Base-by-base conservation (phyloP, 92 coral and sea anemone species). In the Nematostella vectensis region DNA sequence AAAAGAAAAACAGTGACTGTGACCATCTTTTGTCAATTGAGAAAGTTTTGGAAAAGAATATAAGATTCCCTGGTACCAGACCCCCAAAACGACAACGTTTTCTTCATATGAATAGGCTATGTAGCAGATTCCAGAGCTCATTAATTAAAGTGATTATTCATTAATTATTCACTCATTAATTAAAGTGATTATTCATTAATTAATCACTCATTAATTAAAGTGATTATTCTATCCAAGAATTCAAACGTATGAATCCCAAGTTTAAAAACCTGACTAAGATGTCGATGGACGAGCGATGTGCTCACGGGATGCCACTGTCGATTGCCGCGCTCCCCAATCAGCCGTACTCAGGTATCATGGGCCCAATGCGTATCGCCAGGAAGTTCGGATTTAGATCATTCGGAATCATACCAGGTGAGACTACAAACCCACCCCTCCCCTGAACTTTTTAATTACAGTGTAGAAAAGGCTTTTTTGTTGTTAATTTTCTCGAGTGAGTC, bases 381-480 rank as follows among this genome's bases (percentile, higher is more conserved):
- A 56, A 67, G 1, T 19, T 0, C 1, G 95, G 83, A 1, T 70
- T 65, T 25, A 70, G 74, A 53, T 83, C 65, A 1, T 81, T 69
- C 15, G 95, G 95, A 28, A 82, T 85, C 29, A 78, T 85, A 50
- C 80, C 95, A 53, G 81, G 95, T 85, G 48, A 74, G 74, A n/a
- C 3, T n/a, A n/a, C n/a, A n/a, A n/a, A n/a, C n/a, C n/a, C n/a
- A n/a, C n/a, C n/a, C 28, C 13, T 2, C 27, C 25, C 28, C 13
- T 1, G 19, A 8, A 11, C 54, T 3, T 13, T 19, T 48, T 29
- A 18, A 4, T 48, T 18, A n/a, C 1, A 17, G 11, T 26, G 3
- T 9, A 15, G 22, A 17, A 13, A 3, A 1, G 50, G 22, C 1
- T n/a, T n/a, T n/a, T n/a, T n/a, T n/a, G n/a, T n/a, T n/a, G n/a